These are phyloP conservation scores for Hypomesus transpacificus DNA, from an alignment of 2,113 vertebrate species.

Conservation along the genomic window DNA sequence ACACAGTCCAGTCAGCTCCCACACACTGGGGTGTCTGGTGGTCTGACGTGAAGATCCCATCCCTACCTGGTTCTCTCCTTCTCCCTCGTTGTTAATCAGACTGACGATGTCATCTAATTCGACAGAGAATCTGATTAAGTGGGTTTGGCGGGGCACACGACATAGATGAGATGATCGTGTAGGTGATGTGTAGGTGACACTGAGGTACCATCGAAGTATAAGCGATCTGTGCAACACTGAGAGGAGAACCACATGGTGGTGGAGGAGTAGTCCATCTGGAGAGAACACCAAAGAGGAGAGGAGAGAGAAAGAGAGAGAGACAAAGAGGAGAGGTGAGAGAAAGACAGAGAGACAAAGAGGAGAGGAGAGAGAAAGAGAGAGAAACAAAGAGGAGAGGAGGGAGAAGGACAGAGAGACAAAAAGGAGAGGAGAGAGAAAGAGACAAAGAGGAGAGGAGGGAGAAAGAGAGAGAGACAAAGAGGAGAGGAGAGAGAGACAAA, in stretches of 20 bases:
- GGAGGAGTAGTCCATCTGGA: slow-evolving; percentile 18
- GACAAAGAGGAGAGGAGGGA: too few species aligned
- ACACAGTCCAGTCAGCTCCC: background rate
- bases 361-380: too few species aligned
- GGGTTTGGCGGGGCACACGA: background rate
- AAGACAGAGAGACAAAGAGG: too few species aligned
- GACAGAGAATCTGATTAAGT: background rate
- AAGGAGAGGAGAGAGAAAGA: too few species aligned
- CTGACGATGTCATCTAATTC: slow-evolving; percentile 18
- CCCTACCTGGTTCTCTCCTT: slow-evolving; percentile 11
- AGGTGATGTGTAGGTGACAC: too few species aligned
- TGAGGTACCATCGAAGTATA: slow-evolving; percentile 10
- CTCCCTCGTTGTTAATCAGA: slow-evolving; percentile 16
- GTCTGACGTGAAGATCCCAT: too few species aligned
- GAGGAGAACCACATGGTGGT: slow-evolving; percentile 24
- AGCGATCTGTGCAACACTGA: slow-evolving; percentile 18
- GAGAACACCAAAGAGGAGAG: too few species aligned
- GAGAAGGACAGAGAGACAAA: too few species aligned
- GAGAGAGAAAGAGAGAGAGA: too few species aligned
- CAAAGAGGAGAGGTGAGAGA: background rate
- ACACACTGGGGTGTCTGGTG: background rate
- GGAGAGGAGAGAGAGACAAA: too few species aligned
- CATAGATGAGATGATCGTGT: background rate
- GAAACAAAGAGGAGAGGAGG: too few species aligned
- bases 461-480: background rate